A percentile compares a stretch with the other conserved stretches of the same genome.
phyloP scores from a whole-genome alignment of 2,113 vertebrate genomes.

The Myrmecophaga tridactyla region DNA sequence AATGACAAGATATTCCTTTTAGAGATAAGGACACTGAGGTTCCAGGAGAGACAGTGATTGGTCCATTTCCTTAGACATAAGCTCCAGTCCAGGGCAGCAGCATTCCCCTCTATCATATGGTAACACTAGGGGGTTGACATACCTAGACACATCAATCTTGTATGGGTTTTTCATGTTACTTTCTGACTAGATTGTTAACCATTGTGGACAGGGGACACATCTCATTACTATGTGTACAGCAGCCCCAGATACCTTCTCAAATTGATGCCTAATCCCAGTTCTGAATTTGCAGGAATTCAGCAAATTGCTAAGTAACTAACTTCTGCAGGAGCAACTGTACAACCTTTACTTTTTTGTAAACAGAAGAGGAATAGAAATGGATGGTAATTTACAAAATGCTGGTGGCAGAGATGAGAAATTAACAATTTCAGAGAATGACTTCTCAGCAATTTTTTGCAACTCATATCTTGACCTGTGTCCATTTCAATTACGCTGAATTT shows the following conservation, averaged over 20 bases:
- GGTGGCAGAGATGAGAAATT: neutral
- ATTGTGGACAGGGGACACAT: neutral
- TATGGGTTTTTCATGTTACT: neutral
- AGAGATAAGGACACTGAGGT: neutral
- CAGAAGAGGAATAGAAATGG: neutral
- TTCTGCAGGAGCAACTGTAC: neutral
- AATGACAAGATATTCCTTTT: neutral
- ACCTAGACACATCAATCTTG: neutral
- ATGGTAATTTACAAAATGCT: neutral
- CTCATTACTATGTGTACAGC: neutral
- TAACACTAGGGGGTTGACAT: neutral
- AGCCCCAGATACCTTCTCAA: slow-evolving; percentile 32
- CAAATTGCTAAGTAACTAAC: slow-evolving; percentile 39
- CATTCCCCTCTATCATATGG: neutral
- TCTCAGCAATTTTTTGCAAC: no score
- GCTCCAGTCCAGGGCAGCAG: neutral
- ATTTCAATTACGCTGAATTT: neutral
- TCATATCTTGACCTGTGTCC: neutral
- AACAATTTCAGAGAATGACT: neutral
- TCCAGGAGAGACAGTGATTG: neutral
- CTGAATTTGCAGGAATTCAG: neutral
- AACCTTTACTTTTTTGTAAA: neutral
- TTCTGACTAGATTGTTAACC: neutral
- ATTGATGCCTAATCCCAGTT: neutral
- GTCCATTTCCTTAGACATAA: neutral